Percentiles rank a stretch among this genome's conserved stretches.
Conservation (phyloP, 2,888 invertebrate genomes). For the Allophyes oxyacanthae region DNA sequence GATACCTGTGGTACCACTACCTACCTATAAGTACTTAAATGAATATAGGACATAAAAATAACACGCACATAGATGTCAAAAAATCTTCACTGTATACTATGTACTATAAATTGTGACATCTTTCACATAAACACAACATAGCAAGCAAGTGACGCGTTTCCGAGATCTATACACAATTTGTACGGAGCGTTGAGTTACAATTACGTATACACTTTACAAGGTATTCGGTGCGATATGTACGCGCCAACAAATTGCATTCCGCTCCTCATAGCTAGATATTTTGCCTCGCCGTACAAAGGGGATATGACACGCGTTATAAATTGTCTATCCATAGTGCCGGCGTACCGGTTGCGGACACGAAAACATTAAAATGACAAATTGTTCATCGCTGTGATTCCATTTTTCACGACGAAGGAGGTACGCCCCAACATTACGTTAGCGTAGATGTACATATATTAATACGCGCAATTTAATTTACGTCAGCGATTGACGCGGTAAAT, state of each 20-base stretch:
- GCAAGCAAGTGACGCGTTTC: slow-evolving; percentile 7
- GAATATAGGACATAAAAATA: no score
- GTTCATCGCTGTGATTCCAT: slow-evolving; percentile 79
- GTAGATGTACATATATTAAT: slow-evolving; percentile 68
- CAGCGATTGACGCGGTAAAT: slow-evolving; percentile 61
- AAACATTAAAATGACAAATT: slow-evolving; percentile 85
- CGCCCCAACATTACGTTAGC: slow-evolving; percentile 56
- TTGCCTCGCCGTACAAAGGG: slow-evolving; percentile 67
- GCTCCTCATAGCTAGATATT: slow-evolving; percentile 67
- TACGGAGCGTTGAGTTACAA: slow-evolving; percentile 41
- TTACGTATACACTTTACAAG: slow-evolving; percentile 60
- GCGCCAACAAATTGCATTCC: slow-evolving; percentile 73
- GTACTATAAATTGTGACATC: slow-evolving; percentile 9
- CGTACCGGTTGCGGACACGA: slow-evolving; percentile 71
- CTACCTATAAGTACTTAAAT: no score
- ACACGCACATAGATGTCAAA: no score
- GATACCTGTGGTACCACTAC: no score
- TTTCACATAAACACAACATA: slow-evolving; percentile 5
- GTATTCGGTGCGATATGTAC: slow-evolving; percentile 58
- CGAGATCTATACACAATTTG: slow-evolving; percentile 21
- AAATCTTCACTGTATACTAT: no score
- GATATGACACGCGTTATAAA: slow-evolving; percentile 76
- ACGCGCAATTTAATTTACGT: slow-evolving; percentile 70
- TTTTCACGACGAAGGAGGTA: slow-evolving; percentile 78
- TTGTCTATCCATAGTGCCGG: slow-evolving; percentile 73